A percentile compares a stretch with the other conserved stretches of the same genome.
Conservation (phyloP, 2,797 vertebrate species). For the Ciconia nigra region DNA sequence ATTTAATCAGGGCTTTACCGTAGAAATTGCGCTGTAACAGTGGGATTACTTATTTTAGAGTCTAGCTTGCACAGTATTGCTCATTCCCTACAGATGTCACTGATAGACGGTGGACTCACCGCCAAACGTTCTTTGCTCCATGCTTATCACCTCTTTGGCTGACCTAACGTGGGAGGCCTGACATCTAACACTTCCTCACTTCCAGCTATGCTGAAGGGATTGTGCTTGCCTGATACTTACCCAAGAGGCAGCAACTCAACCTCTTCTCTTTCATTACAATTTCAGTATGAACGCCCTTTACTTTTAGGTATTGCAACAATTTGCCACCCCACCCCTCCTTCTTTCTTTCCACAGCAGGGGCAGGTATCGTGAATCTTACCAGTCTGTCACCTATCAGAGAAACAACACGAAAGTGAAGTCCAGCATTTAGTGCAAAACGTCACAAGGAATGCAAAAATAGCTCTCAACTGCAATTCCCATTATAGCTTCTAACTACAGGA, state of each 20-base stretch:
- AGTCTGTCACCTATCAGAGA: background rate
- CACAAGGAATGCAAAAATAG: background rate
- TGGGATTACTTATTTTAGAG: background rate
- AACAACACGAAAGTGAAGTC: background rate
- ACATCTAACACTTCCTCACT: background rate
- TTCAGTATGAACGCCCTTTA: background rate
- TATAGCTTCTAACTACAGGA: background rate
- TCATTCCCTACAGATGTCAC: background rate
- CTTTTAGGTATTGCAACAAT: background rate
- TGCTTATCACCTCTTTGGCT: background rate
- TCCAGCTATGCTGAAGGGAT: background rate
- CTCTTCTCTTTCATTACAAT: background rate
- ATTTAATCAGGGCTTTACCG: background rate
- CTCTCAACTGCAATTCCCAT: background rate
- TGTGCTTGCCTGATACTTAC: background rate
- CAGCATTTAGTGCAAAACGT: background rate
- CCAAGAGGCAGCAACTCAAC: background rate
- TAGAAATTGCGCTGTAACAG: background rate
- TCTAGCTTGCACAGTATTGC: background rate
- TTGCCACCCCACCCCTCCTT: background rate
- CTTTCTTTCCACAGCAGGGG: background rate
- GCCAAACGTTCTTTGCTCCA: background rate
- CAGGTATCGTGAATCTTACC: background rate
- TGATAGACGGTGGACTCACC: rapidly evolving
- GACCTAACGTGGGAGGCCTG: background rate